A percentile compares a stretch with the other conserved stretches of the same genome.
Conservation (phyloP, 2,888 invertebrate species). For the Blera fallax region DNA sequence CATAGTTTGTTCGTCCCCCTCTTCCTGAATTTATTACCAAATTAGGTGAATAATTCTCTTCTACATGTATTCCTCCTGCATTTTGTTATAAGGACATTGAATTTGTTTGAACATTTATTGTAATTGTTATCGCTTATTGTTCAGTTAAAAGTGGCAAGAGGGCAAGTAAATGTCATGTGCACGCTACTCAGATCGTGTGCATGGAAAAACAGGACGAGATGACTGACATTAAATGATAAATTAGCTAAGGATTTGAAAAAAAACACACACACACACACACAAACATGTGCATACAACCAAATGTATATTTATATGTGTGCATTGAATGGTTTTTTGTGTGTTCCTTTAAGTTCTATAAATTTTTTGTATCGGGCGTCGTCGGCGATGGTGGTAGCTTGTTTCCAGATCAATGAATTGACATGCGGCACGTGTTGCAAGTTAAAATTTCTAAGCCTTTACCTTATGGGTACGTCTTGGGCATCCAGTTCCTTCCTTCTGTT, state of each 20-base stretch:
- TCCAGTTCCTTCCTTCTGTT: not conserved
- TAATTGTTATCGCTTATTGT: constrained; percentile 58
- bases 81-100: constrained; percentile 54
- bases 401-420: constrained; percentile 66
- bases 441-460: constrained; percentile 63
- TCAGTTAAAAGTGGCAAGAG: constrained; percentile 37
- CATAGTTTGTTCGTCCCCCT: not conserved
- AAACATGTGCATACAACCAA: too few species aligned
- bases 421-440: constrained; percentile 68
- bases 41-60: constrained; percentile 60
- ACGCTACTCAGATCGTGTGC: not conserved
- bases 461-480: constrained; percentile 39
- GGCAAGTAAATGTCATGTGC: constrained; percentile 50
- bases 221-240: constrained; percentile 60
- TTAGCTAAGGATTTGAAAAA: constrained; percentile 26
- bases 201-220: constrained; percentile 1
- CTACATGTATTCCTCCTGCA: constrained; percentile 8
- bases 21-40: constrained; percentile 26
- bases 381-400: constrained; percentile 34
- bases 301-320: not conserved
- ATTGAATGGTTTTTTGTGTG: constrained; percentile 5
- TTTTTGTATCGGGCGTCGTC: not conserved
- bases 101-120: constrained; percentile 66
- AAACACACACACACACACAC: not conserved
- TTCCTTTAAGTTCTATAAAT: not conserved